phyloP scores from a whole-genome alignment of 1,140 invertebrate genomes.

The Aphaenogaster floridana region DNA sequence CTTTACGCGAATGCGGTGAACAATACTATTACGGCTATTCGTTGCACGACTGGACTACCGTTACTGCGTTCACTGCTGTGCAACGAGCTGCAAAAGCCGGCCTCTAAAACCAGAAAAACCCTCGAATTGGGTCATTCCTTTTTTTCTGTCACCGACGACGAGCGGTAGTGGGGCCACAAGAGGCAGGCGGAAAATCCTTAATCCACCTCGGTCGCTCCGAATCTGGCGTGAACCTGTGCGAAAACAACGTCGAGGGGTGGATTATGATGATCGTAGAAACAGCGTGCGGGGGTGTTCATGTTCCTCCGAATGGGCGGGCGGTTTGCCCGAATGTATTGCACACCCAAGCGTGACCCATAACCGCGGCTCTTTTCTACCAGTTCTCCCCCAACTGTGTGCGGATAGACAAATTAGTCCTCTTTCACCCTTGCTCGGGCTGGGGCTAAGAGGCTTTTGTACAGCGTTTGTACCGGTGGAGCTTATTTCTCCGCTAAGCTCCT shows the following conservation, averaged over 20 bases:
- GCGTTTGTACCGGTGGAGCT: slow-evolving; percentile 33
- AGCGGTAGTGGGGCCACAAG: slow-evolving; percentile 17
- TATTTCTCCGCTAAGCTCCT: slow-evolving; percentile 59
- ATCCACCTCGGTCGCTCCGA: slow-evolving; percentile 59
- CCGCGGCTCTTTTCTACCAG: slow-evolving; percentile 15
- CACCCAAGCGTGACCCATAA: slow-evolving; percentile 56
- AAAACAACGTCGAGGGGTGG: slow-evolving; percentile 63
- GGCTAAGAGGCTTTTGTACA: slow-evolving; percentile 52
- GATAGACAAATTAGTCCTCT: slow-evolving; percentile 66
- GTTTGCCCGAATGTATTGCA: slow-evolving; percentile 53
- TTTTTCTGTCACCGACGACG: slow-evolving; percentile 48
- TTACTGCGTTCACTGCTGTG: slow-evolving; percentile 34
- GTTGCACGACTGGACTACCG: slow-evolving; percentile 28
- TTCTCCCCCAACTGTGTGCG: slow-evolving; percentile 1
- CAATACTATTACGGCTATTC: slow-evolving; percentile 42
- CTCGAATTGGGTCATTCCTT: slow-evolving; percentile 63
- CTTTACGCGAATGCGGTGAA: slow-evolving; percentile 18
- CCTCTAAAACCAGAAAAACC: slow-evolving; percentile 65
- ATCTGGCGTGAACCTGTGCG: slow-evolving; percentile 67
- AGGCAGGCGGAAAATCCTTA: slow-evolving; percentile 68
- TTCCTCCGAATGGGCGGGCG: slow-evolving; percentile 15
- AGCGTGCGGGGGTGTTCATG: slow-evolving; percentile 36
- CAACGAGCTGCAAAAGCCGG: slow-evolving; percentile 70
- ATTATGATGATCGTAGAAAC: slow-evolving; percentile 69
- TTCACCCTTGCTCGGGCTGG: slow-evolving; percentile 52